Percentiles rank a stretch among this genome's conserved stretches.
phyloP scores from a whole-genome alignment of 37 sponge, comb jelly and placozoan species.

The Geodia barretti region DNA sequence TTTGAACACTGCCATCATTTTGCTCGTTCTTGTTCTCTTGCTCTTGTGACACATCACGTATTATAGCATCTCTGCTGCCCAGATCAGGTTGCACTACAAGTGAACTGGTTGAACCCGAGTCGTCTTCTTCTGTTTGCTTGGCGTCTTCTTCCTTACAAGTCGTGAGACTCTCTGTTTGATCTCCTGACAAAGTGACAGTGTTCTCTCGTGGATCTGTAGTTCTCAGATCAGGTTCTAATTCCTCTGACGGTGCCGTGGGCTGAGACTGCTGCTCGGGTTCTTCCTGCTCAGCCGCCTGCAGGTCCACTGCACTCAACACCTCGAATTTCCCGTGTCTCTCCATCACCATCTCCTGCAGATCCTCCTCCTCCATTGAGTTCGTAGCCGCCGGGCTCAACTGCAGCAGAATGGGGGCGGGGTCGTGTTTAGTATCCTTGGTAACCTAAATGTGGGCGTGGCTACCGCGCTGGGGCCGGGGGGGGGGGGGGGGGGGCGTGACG shows the following conservation, averaged over 20 bases:
- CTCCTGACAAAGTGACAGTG: not conserved
- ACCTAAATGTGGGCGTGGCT: not conserved
- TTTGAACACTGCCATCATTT: too few relatives aligned
- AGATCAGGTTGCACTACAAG: not conserved
- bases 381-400: too few relatives aligned
- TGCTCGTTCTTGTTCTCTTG: not conserved
- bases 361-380: conserved; percentile 1
- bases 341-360: conserved; percentile 50
- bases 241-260: not conserved
- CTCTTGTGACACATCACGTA: not conserved
- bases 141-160: not conserved
- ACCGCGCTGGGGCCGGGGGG: not conserved
- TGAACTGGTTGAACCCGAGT: not conserved
- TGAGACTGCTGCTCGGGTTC: conserved; percentile 2
- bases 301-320: conserved; percentile 47
- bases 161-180: not conserved
- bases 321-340: conserved; percentile 73
- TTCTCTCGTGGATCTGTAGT: not conserved
- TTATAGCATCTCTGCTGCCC: not conserved
- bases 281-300: conserved; percentile 18
- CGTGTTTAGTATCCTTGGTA: too few relatives aligned
- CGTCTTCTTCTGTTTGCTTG: not conserved
- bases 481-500: not conserved
- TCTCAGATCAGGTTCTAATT: not conserved
- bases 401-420: too few relatives aligned